These are phyloP conservation scores for Tragelaphus scriptus DNA, from an alignment of 2,113 vertebrate species.

Conservation along the genomic window DNA sequence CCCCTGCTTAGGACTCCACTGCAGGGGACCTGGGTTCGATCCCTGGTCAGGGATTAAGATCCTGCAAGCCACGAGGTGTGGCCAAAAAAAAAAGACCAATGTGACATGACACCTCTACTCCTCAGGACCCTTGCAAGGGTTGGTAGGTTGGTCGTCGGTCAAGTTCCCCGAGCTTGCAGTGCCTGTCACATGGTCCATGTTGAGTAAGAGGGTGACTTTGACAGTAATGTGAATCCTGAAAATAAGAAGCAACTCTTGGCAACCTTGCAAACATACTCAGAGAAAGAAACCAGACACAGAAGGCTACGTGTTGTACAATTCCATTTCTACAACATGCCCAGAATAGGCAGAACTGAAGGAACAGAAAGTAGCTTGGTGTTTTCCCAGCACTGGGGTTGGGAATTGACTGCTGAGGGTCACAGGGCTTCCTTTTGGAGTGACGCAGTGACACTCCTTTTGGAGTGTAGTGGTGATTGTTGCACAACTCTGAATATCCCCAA, in stretches of 20 bases:
- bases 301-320: accelerated
- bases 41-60: neutral
- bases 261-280: neutral
- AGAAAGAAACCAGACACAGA: neutral
- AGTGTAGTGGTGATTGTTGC: neutral
- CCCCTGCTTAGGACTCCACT: neutral
- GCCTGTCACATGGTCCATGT: accelerated
- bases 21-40: neutral
- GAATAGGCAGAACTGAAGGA: neutral
- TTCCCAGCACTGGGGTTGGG: neutral
- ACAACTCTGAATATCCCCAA: accelerated
- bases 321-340: accelerated
- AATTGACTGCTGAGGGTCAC: accelerated
- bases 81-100: neutral
- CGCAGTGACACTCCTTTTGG: too few species aligned
- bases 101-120: accelerated
- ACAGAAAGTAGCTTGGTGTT: neutral
- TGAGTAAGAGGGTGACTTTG: accelerated
- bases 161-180: accelerated
- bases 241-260: too few species aligned
- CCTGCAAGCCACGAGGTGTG: neutral
- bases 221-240: neutral
- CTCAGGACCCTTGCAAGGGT: accelerated
- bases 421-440: neutral
- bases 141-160: neutral